Evolutionary conservation across 2,797 vertebrate species (phyloP).

Genomic region (Phoxinus dragarum): DNA sequence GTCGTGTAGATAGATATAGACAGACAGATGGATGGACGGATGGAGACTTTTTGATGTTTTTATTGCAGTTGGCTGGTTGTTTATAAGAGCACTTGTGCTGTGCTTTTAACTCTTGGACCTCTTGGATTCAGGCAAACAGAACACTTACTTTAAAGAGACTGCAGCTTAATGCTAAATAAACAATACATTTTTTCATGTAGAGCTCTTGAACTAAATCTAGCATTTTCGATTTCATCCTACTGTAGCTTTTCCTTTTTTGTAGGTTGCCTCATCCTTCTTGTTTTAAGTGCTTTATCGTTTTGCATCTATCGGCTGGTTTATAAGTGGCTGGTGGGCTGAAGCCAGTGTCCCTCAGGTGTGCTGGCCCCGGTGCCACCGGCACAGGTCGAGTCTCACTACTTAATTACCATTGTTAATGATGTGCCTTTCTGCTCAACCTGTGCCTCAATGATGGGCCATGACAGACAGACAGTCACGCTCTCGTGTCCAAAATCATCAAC

Average conservation of each 20-base stretch:
- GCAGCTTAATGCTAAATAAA: slow-evolving; percentile 14
- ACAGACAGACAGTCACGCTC: slow-evolving; percentile 34
- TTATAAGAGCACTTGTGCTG: background rate
- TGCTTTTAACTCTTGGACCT: slow-evolving; percentile 18
- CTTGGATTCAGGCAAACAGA: slow-evolving; percentile 24
- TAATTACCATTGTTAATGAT: slow-evolving; percentile 62
- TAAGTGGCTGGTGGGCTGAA: slow-evolving; percentile 38
- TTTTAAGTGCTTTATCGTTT: background rate
- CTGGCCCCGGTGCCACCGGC: slow-evolving; percentile 24
- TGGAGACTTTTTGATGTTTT: background rate
- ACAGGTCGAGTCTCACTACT: slow-evolving; percentile 24
- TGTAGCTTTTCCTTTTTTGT: background rate
- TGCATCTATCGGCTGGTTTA: slow-evolving; percentile 4
- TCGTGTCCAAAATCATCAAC: slow-evolving; percentile 40
- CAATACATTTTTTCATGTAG: slow-evolving; percentile 17
- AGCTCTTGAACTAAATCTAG: slow-evolving; percentile 25
- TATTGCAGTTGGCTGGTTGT: background rate
- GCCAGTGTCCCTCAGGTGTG: slow-evolving; percentile 35
- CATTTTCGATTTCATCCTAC: slow-evolving; percentile 3
- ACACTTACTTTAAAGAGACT: slow-evolving; percentile 23
- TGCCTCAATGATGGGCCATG: slow-evolving; percentile 39
- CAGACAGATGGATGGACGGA: background rate
- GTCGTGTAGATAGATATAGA: background rate
- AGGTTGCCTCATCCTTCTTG: background rate
- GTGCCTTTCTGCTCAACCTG: slow-evolving; percentile 41